A percentile compares a stretch with the other conserved stretches of the same genome.
phyloP scores from a whole-genome alignment of 2,797 vertebrate genomes.

The Malacoraja senta region DNA sequence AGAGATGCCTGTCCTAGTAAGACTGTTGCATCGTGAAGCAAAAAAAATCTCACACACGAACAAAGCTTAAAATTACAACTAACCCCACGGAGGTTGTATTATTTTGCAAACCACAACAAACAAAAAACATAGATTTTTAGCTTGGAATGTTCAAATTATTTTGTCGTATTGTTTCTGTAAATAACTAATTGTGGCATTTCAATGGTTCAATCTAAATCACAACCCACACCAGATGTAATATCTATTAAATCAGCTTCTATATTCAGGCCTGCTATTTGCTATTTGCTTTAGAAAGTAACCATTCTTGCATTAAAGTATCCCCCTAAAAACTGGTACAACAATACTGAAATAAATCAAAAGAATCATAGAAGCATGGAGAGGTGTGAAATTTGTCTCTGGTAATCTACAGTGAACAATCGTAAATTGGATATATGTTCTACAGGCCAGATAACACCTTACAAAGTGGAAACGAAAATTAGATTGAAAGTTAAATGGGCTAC shows the following conservation, averaged over 20 bases:
- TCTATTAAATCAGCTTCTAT: constrained; percentile 73
- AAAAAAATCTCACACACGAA: constrained; percentile 43
- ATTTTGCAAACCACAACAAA: constrained; percentile 46
- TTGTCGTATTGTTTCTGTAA: constrained; percentile 64
- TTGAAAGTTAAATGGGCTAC: neutral
- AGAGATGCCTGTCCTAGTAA: constrained; percentile 70
- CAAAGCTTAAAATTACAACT: constrained; percentile 59
- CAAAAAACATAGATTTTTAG: constrained; percentile 61
- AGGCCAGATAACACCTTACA: neutral
- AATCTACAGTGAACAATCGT: neutral
- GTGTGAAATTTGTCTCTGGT: neutral
- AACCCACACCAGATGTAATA: constrained; percentile 75
- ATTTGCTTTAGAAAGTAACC: constrained; percentile 54
- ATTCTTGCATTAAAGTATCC: neutral
- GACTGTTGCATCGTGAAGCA: constrained; percentile 77
- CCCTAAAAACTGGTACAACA: neutral
- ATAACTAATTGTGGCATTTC: constrained; percentile 93
- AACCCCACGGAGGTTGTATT: constrained; percentile 72
- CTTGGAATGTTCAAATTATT: constrained; percentile 61
- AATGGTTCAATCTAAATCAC: constrained; percentile 75
- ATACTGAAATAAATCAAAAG: neutral
- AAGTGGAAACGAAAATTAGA: neutral
- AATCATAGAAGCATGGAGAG: neutral
- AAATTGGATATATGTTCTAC: neutral
- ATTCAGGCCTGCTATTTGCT: constrained; percentile 82